Percentiles rank a stretch among this genome's conserved stretches.
Evolutionary conservation across 2,113 vertebrate species (phyloP).

Genomic region (Noturus placidus): DNA sequence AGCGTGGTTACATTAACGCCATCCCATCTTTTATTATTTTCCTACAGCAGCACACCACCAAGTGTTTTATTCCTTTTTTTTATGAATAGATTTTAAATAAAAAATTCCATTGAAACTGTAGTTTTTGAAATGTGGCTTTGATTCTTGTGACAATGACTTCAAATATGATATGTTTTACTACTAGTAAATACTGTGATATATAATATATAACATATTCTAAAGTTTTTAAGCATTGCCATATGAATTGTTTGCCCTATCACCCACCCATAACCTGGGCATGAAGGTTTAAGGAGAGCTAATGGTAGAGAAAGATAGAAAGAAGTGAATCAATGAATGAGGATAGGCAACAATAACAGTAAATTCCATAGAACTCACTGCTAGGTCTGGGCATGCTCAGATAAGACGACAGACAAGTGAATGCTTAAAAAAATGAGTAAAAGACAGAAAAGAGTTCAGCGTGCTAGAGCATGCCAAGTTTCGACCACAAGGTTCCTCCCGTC

Average conservation of each 20-base stretch:
- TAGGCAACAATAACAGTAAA: slow-evolving; percentile 20
- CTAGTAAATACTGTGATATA: not conserved
- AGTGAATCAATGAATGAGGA: slow-evolving; percentile 21
- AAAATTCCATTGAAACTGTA: not conserved
- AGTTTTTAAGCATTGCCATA: not conserved
- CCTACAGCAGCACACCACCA: not conserved
- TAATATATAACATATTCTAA: not conserved
- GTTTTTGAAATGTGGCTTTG: not conserved
- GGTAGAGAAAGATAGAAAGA: slow-evolving; percentile 36
- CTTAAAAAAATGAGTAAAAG: slow-evolving; percentile 50
- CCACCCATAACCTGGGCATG: not conserved
- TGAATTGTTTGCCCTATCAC: not conserved
- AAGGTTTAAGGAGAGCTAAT: slow-evolving; percentile 21
- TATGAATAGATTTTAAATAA: not conserved
- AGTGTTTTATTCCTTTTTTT: not conserved
- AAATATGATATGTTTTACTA: not conserved
- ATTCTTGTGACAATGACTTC: not conserved
- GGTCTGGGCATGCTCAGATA: slow-evolving; percentile 48
- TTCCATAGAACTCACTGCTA: slow-evolving; percentile 39
- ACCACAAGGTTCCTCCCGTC: slow-evolving; percentile 73
- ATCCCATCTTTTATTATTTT: not conserved
- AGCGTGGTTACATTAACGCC: not conserved
- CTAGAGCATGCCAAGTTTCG: slow-evolving; percentile 72
- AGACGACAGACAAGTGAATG: slow-evolving; percentile 12
- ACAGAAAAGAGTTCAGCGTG: slow-evolving; percentile 62